phyloP scores from a whole-genome alignment of 1,140 invertebrate species.

The Conus betulinus region DNA sequence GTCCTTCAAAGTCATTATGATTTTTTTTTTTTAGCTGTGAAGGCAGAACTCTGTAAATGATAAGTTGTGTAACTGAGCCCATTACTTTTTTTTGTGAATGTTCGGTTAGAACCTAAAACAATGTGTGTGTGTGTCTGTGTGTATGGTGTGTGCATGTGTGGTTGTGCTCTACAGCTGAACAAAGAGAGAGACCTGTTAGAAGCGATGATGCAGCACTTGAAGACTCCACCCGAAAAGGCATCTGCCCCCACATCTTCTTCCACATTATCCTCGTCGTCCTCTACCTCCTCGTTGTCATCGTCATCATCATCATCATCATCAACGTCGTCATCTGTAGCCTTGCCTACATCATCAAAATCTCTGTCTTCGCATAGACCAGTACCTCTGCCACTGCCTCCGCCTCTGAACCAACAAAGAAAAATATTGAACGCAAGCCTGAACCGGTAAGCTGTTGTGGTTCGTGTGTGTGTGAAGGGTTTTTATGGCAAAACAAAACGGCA shows the following conservation, averaged over 20 bases:
- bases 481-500: too few species aligned
- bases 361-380: neutral
- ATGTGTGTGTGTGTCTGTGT: too few species aligned
- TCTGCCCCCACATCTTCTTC: neutral
- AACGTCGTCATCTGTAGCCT: neutral
- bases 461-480: too few species aligned
- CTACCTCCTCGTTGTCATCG: neutral
- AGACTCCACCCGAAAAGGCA: constrained; percentile 75
- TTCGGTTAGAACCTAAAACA: too few species aligned
- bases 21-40: too few species aligned
- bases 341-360: neutral
- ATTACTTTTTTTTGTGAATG: too few species aligned
- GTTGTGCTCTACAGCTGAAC: constrained; percentile 82
- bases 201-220: constrained; percentile 98
- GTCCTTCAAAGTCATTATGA: too few species aligned
- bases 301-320: neutral
- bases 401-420: constrained; percentile 36
- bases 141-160: neutral
- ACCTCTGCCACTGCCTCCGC: constrained; percentile 36
- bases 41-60: too few species aligned
- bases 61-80: too few species aligned
- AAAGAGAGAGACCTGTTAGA: constrained; percentile 94
- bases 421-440: constrained; percentile 35
- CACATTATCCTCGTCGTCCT: neutral
- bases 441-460: neutral